A percentile compares a stretch with the other conserved stretches of the same genome.
Evolutionary conservation across 2,113 vertebrate species (phyloP).

Genomic region (Psettodes erumei): DNA sequence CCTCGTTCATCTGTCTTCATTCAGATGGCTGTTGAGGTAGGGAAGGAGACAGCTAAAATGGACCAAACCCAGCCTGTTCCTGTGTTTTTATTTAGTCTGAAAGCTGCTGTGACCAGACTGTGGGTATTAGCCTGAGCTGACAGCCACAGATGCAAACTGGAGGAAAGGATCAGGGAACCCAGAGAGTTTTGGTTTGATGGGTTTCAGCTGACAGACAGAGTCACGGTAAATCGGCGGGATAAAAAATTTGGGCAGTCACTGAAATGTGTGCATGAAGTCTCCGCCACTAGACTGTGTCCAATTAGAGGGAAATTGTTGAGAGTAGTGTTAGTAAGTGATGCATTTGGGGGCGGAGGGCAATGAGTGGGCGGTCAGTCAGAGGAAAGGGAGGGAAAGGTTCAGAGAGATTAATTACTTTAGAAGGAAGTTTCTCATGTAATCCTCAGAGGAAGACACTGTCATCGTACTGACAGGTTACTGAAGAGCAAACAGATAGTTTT

Average conservation of each 20-base stretch:
- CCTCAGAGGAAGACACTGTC: conserved; percentile 55
- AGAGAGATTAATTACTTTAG: conserved; percentile 66
- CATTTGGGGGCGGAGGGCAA: conserved; percentile 10
- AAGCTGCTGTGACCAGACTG: conserved; percentile 24
- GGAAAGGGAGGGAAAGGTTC: conserved; percentile 44
- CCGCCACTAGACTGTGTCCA: conserved; percentile 68
- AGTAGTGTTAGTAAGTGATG: conserved; percentile 64
- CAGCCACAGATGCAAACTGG: conserved; percentile 12
- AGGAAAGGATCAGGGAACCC: not conserved
- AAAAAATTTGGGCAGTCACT: conserved; percentile 37
- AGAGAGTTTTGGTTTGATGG: conserved; percentile 39
- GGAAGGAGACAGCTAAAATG: conserved; percentile 8
- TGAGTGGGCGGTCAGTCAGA: conserved; percentile 57
- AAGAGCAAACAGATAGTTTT: conserved; percentile 11
- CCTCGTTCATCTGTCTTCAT: not conserved
- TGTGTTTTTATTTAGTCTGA: conserved; percentile 41
- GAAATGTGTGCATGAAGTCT: conserved; percentile 32
- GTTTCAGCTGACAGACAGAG: conserved; percentile 51
- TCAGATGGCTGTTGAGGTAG: not conserved
- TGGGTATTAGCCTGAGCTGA: conserved; percentile 30
- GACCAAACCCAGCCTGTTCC: not conserved
- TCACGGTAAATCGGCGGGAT: conserved; percentile 51
- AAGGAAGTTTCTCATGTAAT: conserved; percentile 64
- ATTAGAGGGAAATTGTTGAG: conserved; percentile 76
- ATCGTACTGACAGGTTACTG: conserved; percentile 34